A percentile compares a stretch with the other conserved stretches of the same genome.
phyloP scores from a whole-genome alignment of 2,113 vertebrate species.

The Fulmarus glacialis region DNA sequence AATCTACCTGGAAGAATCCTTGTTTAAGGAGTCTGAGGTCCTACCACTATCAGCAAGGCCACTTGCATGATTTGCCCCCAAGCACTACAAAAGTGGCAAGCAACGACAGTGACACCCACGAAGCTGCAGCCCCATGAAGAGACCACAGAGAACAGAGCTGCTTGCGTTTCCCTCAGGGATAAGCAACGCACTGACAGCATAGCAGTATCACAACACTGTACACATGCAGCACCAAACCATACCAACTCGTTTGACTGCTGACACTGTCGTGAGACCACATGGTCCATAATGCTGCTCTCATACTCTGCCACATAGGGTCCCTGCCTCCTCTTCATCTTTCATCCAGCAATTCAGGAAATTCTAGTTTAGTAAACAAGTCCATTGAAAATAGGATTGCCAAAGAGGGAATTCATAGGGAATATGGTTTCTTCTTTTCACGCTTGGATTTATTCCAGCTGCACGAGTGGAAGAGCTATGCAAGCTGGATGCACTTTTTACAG shows the following conservation, averaged over 20 bases:
- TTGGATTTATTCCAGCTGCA: background rate
- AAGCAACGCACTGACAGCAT: rapidly evolving
- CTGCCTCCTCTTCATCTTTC: background rate
- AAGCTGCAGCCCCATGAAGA: background rate
- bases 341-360: background rate
- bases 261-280: background rate
- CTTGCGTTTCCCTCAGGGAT: background rate
- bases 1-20: background rate
- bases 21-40: background rate
- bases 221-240: no score
- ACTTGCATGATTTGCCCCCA: background rate
- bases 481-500: background rate
- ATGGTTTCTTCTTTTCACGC: background rate
- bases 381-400: background rate
- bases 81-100: background rate
- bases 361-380: background rate
- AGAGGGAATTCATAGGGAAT: background rate
- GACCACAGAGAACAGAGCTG: background rate
- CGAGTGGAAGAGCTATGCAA: background rate
- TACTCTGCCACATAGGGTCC: background rate
- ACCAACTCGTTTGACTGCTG: background rate
- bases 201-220: background rate
- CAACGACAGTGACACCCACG: background rate
- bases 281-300: background rate
- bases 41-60: background rate